Evolutionary conservation across 2,797 vertebrate genomes (phyloP), one percentile per base, ranked within the genome.

Genomic region (Urophycis tenuis): DNA sequence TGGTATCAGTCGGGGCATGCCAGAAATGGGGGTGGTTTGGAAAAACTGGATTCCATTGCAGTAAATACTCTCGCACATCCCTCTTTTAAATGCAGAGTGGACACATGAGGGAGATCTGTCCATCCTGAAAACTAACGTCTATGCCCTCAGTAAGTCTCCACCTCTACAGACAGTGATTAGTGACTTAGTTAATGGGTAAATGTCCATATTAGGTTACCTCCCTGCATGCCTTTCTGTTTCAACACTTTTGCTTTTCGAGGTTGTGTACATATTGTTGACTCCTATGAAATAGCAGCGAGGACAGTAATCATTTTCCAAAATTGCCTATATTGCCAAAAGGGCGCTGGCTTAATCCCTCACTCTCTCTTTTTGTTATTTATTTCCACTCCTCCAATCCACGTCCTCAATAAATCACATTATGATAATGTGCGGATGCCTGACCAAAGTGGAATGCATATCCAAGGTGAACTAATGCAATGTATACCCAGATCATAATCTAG

Each of bases 81-180:
- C 0, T 32, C 64, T 72, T 79, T 82, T 75, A 81, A 82, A 83
- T 82, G 12, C 76, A 80, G 75, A 72, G 79, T 77, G 72, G 77
- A 64, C n/a, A 12, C 49, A 53, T n/a, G 22, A 81, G 78, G 81
- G 80, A 85, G 64, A 76, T 79, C 76, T 81, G 72, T 82, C 76
- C 82, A 81, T 77, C 77, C 82, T 84, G 74, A 84, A 86, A 86
- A 85, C 83, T 15, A 81, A 86, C 86, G 87, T 81, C 85, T 80
- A 86, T 85, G 85, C 74, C 79, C 78, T 10, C 77, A 83, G 49
- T 82, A 70, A 75, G 69, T 78, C 67, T 14, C 49, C 49, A n/a
- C 19, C 19, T n/a, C 19, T n/a, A 53, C 9, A 53, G 49, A n/a
- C 49, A 53, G 49, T 17, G 45, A 49, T 49, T 17, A 53, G 12